Evolutionary conservation across 2,888 invertebrate genomes (phyloP).

Genomic region (Penaeus monodon): DNA sequence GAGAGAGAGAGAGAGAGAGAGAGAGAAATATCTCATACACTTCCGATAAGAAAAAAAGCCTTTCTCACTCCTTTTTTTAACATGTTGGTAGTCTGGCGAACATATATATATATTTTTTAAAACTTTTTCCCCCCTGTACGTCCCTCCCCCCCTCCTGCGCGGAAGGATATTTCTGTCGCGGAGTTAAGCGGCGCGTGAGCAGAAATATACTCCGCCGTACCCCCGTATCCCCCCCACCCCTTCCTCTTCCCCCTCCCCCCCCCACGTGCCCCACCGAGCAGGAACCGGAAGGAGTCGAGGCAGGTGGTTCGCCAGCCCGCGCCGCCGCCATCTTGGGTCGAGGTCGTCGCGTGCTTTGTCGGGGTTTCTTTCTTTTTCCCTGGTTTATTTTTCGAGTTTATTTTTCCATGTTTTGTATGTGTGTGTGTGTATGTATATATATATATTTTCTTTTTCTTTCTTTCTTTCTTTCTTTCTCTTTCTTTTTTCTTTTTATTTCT

Average conservation of each 20-base stretch:
- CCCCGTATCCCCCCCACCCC: not conserved
- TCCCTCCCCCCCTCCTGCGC: no score
- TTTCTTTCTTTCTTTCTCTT: not conserved
- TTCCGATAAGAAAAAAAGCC: no score
- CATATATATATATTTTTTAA: no score
- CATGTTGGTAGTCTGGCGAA: no score
- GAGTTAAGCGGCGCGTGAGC: not conserved
- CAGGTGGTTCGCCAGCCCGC: not conserved
- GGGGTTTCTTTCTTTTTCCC: not conserved
- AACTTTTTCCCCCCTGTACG: no score
- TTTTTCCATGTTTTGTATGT: no score
- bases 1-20: no score
- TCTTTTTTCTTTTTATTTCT: not conserved
- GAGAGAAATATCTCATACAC: no score
- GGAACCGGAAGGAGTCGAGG: slow-evolving; percentile 21
- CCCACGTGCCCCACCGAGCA: slow-evolving; percentile 3
- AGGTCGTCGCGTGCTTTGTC: not conserved
- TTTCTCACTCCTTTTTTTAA: no score
- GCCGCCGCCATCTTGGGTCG: no score
- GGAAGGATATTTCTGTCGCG: slow-evolving; percentile 7
- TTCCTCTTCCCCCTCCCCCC: not conserved
- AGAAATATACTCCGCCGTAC: not conserved
- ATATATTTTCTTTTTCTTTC: not conserved
- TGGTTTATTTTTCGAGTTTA: no score
- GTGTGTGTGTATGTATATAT: no score